Evolutionary conservation across 2,888 invertebrate species (phyloP).

Genomic region (Diarsia rubi): DNA sequence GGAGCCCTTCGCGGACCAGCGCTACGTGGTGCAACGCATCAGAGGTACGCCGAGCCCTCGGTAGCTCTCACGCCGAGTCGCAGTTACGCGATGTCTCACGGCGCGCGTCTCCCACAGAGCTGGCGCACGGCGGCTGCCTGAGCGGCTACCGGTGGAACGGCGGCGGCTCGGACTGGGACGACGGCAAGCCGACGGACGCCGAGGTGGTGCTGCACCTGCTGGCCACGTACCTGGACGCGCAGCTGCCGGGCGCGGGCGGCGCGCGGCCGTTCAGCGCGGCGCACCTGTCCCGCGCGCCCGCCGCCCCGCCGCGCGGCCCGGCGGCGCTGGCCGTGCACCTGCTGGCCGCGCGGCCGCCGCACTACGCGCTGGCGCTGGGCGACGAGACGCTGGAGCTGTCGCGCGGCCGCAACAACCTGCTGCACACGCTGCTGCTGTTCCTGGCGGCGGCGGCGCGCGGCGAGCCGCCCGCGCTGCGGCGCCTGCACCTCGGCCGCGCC

Average conservation of each 20-base stretch:
- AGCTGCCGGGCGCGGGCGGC: constrained; percentile 72
- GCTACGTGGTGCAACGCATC: constrained; percentile 95
- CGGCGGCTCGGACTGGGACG: constrained; percentile 92
- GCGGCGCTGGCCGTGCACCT: constrained; percentile 46
- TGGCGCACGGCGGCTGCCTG: constrained; percentile 96
- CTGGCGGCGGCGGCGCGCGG: constrained; percentile 86
- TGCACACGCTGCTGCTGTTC: constrained; percentile 95
- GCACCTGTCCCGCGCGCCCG: constrained; percentile 76
- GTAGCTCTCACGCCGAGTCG: too few relatives aligned
- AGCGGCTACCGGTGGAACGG: constrained; percentile 97
- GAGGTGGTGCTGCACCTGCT: constrained; percentile 96
- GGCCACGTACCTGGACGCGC: constrained; percentile 93
- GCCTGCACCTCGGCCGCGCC: constrained; percentile 82
- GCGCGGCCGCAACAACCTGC: constrained; percentile 93
- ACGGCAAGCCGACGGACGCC: constrained; percentile 96
- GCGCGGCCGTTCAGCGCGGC: constrained; percentile 84
- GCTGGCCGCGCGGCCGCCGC: constrained; percentile 59
- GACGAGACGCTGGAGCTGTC: constrained; percentile 65
- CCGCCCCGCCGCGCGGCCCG: constrained; percentile 35
- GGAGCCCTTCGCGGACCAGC: constrained; percentile 95
- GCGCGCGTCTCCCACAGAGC: constrained; percentile 83
- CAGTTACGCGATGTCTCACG: too few relatives aligned
- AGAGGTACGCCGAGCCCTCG: constrained; percentile 81
- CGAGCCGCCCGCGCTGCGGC: constrained; percentile 56
- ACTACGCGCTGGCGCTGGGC: constrained; percentile 61